Conservation (phyloP, 2,888 invertebrate species). For the Diadegma fenestrale region DNA sequence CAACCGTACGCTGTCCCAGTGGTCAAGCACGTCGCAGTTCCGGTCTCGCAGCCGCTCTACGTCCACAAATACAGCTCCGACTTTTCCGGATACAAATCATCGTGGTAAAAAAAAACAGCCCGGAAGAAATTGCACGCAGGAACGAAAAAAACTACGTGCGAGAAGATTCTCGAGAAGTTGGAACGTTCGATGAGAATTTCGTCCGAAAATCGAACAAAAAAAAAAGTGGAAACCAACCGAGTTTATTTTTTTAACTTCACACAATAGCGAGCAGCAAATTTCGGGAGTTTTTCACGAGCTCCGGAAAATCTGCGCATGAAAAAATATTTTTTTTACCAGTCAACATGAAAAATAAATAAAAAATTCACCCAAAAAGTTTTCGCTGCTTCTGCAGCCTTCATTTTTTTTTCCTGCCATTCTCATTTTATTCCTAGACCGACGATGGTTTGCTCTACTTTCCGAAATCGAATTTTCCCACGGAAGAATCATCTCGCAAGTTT, state of each 20-base stretch:
- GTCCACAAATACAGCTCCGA: conserved; percentile 69
- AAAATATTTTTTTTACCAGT: conserved; percentile 17
- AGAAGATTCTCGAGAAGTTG: neutral
- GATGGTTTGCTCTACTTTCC: neutral
- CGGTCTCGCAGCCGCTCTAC: conserved; percentile 79
- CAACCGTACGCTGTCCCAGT: conserved; percentile 82
- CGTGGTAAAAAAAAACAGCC: conserved; percentile 55
- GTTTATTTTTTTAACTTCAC: neutral
- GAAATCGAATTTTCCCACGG: neutral
- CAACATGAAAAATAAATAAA: conserved; percentile 1
- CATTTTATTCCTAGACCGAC: neutral
- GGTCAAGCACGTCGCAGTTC: conserved; percentile 79
- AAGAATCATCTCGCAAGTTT: conserved; percentile 11
- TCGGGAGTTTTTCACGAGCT: neutral
- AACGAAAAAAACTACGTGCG: neutral
- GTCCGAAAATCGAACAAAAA: neutral
- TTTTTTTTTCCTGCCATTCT: neutral
- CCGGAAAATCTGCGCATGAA: neutral
- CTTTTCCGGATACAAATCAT: conserved; percentile 48
- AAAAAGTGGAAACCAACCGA: neutral
- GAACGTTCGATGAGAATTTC: neutral
- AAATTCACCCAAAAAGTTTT: neutral
- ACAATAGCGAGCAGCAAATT: neutral
- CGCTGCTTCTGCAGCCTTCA: neutral
- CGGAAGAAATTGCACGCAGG: too few species aligned